Percentiles rank a stretch among this genome's conserved stretches.
These are phyloP conservation scores for Tonatia bakeri DNA, from an alignment of 2,113 vertebrate species.

Conservation along the genomic window DNA sequence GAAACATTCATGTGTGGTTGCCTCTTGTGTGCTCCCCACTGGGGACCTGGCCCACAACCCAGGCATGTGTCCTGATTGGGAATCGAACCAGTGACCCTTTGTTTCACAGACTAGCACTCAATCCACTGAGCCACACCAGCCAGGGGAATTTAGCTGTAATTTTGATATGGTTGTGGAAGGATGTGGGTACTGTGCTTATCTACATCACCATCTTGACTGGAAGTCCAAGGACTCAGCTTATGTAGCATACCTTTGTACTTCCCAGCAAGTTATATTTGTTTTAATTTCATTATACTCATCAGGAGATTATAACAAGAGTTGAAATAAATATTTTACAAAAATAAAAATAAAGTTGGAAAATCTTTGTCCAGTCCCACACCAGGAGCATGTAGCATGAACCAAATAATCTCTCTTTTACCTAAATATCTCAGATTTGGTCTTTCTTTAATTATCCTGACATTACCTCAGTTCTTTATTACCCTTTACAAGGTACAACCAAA, in stretches of 20 bases:
- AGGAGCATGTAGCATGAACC: not conserved
- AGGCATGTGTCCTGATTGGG: too few relatives aligned
- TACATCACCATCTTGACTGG: too few relatives aligned
- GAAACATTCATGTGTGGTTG: too few relatives aligned
- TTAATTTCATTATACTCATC: not conserved
- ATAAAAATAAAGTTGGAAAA: not conserved
- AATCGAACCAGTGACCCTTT: too few relatives aligned
- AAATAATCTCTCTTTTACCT: not conserved
- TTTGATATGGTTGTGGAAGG: too few relatives aligned
- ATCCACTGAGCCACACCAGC: too few relatives aligned
- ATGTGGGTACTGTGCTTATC: too few relatives aligned
- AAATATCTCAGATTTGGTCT: slow-evolving; percentile 24
- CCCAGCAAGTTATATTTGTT: not conserved
- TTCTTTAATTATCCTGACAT: not conserved
- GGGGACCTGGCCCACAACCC: too few relatives aligned
- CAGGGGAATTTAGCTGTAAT: too few relatives aligned
- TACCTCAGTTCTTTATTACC: not conserved
- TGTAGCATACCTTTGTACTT: not conserved
- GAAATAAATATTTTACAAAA: not conserved
- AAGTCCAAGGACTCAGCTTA: not conserved
- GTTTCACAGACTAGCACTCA: too few relatives aligned
- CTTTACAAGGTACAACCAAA: not conserved
- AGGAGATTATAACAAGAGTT: not conserved
- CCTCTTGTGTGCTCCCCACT: too few relatives aligned
- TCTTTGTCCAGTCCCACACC: not conserved